A percentile compares a stretch with the other conserved stretches of the same genome.
Evolutionary conservation across 2,888 invertebrate genomes (phyloP).

Genomic region (Hybos culiciformis): DNA sequence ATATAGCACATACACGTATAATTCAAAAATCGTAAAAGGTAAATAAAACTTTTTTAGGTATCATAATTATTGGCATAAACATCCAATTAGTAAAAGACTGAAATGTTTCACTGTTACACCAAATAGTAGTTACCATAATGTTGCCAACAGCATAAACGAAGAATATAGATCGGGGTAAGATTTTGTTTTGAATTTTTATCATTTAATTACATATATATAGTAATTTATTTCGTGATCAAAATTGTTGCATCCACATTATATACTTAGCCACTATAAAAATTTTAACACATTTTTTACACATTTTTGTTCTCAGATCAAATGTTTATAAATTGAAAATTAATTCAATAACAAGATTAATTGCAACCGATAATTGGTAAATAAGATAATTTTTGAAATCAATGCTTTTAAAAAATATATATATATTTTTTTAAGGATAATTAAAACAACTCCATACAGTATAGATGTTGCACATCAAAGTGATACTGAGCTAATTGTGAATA

Average conservation of each 20-base stretch:
- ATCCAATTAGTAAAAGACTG: constrained; percentile 60
- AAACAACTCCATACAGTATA: constrained; percentile 60
- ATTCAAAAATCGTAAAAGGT: constrained; percentile 22
- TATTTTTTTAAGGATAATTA: no score
- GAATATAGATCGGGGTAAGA: constrained; percentile 24
- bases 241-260: no score
- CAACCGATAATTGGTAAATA: constrained; percentile 79
- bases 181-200: background rate
- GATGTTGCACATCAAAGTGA: constrained; percentile 67
- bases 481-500: constrained; percentile 57
- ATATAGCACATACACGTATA: no score
- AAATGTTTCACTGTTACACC: constrained; percentile 49
- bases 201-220: background rate
- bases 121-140: constrained; percentile 29
- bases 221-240: constrained; percentile 3
- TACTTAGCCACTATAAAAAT: no score
- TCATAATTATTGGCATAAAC: constrained; percentile 50
- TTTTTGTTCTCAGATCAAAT: constrained; percentile 47
- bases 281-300: no score
- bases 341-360: constrained; percentile 53
- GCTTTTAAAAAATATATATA: no score
- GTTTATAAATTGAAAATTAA: constrained; percentile 57
- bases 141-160: constrained; percentile 24
- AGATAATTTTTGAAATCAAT: no score
- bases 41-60: constrained; percentile 47